Conservation (phyloP, 2,888 invertebrate genomes). For the Tetranychus piercei region DNA sequence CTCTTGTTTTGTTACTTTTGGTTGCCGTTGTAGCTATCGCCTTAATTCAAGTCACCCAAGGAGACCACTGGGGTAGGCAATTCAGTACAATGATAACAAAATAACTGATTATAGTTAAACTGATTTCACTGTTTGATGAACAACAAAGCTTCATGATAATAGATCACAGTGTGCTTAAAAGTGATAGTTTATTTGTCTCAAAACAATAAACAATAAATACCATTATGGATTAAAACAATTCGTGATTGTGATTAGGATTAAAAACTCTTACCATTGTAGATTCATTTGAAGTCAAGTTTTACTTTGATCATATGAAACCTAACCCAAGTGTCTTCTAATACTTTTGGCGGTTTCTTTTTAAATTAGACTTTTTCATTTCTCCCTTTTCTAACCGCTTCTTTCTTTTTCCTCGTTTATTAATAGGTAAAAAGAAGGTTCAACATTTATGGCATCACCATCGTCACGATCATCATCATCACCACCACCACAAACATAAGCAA, state of each 20-base stretch:
- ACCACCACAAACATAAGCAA: constrained; percentile 4
- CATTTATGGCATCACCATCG: constrained; percentile 10
- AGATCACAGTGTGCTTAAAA: too few relatives aligned
- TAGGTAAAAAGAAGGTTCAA: constrained; percentile 6
- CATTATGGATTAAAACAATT: too few relatives aligned
- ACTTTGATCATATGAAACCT: too few relatives aligned
- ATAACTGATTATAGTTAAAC: background rate
- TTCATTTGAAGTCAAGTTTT: too few relatives aligned
- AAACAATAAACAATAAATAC: too few relatives aligned
- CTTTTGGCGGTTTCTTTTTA: background rate
- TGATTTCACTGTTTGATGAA: background rate
- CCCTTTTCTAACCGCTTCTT: background rate
- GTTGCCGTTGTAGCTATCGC: background rate
- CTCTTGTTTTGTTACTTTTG: background rate
- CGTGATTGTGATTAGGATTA: too few relatives aligned
- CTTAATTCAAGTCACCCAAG: background rate
- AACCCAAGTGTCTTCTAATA: too few relatives aligned
- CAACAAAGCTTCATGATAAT: background rate
- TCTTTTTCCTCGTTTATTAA: background rate
- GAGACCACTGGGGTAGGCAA: constrained; percentile 3
- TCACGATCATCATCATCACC: constrained; percentile 10
- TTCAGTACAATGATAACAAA: too few relatives aligned
- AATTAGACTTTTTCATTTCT: background rate
- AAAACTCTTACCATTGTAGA: too few relatives aligned
- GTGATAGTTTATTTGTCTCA: too few relatives aligned